These are phyloP conservation scores for Decapterus maruadsi DNA, from an alignment of 2,797 vertebrate species.

Conservation along the genomic window DNA sequence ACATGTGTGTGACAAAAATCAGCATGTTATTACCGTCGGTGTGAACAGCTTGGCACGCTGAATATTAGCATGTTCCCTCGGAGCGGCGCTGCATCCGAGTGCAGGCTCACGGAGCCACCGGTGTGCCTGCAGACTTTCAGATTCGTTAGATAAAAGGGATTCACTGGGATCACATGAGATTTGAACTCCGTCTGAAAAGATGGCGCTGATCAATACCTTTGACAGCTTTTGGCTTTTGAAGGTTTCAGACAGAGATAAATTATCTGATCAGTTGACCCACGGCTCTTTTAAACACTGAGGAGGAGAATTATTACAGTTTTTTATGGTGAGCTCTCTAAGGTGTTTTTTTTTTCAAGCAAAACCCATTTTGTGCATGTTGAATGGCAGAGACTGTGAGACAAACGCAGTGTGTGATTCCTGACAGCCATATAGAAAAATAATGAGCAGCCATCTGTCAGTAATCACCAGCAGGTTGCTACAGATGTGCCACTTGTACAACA, in stretches of 20 bases:
- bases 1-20: background rate
- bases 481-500: conserved; percentile 52
- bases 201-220: conserved; percentile 27
- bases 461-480: conserved; percentile 68
- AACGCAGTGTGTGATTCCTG: conserved; percentile 51
- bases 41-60: background rate
- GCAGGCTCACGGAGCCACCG: background rate
- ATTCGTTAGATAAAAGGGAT: background rate
- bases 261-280: conserved; percentile 23
- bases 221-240: conserved; percentile 34
- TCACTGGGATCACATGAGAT: conserved; percentile 29
- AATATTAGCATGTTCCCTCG: background rate
- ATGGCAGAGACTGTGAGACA: conserved; percentile 39
- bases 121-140: background rate
- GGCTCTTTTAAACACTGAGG: background rate
- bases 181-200: conserved; percentile 32
- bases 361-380: conserved; percentile 20
- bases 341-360: background rate
- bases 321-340: background rate
- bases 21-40: background rate
- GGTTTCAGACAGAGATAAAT: conserved; percentile 24
- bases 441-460: conserved; percentile 65
- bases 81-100: background rate
- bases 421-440: conserved; percentile 68
- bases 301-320: conserved; percentile 21